These are phyloP conservation scores for Gari tellinella DNA, from an alignment of 2,888 invertebrate species.

Conservation along the genomic window DNA sequence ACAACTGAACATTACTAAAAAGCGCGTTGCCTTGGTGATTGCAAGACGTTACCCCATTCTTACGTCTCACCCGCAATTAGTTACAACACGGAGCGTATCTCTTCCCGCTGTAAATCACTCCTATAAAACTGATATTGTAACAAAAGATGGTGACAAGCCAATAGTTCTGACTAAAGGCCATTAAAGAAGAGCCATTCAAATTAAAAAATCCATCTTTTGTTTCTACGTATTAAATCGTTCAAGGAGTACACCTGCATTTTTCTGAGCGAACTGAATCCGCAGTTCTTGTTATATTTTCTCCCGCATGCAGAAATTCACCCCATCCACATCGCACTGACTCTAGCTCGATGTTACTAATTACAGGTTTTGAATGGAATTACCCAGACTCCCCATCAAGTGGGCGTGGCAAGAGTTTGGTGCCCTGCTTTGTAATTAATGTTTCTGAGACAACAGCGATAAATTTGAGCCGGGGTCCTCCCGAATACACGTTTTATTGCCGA, in stretches of 20 bases:
- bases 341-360: conserved; percentile 32
- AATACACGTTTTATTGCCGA: conserved; percentile 20
- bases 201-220: conserved; percentile 43
- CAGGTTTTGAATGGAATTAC: conserved; percentile 39
- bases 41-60: conserved; percentile 26
- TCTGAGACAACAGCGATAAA: conserved; percentile 36
- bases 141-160: conserved; percentile 33
- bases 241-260: conserved; percentile 50
- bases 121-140: conserved; percentile 18
- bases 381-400: conserved; percentile 46
- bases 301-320: conserved; percentile 22
- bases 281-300: conserved; percentile 3
- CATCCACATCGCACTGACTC: no score
- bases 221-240: conserved; percentile 42
- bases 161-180: conserved; percentile 25
- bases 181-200: conserved; percentile 39
- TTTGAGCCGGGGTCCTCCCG: conserved; percentile 31
- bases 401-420: conserved; percentile 40
- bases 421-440: conserved; percentile 52
- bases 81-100: background rate
- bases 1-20: no score
- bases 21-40: no score
- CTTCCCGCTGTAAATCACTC: conserved; percentile 3
- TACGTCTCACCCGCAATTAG: conserved; percentile 41
- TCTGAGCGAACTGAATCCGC: conserved; percentile 7